Evolutionary conservation across 1,140 invertebrate species (phyloP).

Genomic region (Brachionus rotundiformis): DNA sequence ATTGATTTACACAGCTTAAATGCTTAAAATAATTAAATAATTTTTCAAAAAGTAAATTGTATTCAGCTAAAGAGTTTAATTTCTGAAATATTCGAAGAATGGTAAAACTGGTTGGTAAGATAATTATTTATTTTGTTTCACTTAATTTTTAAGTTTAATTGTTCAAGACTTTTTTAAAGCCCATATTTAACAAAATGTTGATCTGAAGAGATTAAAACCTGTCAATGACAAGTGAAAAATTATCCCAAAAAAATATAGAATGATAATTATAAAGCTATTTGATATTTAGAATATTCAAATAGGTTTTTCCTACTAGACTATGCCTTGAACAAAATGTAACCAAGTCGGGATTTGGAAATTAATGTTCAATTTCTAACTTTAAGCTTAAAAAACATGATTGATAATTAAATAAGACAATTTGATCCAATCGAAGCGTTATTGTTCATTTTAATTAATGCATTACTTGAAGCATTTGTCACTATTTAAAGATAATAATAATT

Average conservation of each 20-base stretch:
- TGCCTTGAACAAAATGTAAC: no score
- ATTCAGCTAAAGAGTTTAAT: not conserved
- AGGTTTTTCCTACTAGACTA: not conserved
- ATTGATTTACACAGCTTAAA: no score
- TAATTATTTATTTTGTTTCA: constrained; percentile 4
- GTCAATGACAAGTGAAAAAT: not conserved
- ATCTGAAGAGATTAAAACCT: not conserved
- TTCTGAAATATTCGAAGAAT: not conserved
- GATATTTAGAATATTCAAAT: not conserved
- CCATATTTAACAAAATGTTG: not conserved
- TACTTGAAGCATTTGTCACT: constrained; percentile 1
- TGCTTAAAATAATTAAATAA: no score
- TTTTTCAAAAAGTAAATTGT: no score
- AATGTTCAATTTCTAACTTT: not conserved
- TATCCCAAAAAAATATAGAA: not conserved
- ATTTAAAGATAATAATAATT: not conserved
- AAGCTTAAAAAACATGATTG: not conserved
- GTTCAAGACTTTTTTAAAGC: not conserved
- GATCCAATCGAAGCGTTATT: not conserved
- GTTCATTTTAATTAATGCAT: not conserved
- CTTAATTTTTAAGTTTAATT: not conserved
- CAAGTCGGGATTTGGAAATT: not conserved
- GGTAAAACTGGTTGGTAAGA: not conserved
- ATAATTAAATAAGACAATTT: constrained; percentile 18
- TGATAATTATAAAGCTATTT: not conserved